These are phyloP conservation scores for Theodoxus fluviatilis DNA, from an alignment of 2,888 invertebrate genomes.

Conservation along the genomic window DNA sequence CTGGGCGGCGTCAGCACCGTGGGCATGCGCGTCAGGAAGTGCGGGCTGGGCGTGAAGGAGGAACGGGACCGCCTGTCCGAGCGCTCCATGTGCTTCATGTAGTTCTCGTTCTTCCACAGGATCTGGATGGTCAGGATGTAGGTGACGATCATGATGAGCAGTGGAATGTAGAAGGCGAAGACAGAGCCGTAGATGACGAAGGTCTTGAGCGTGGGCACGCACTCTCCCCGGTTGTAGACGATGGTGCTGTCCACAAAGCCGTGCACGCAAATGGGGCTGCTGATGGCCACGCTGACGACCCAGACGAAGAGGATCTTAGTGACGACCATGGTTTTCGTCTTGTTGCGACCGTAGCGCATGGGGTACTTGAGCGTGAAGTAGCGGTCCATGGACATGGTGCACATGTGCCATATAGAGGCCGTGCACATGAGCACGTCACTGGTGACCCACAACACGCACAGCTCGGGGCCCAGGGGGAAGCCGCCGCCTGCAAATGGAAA, in stretches of 20 bases:
- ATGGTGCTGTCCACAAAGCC: slow-evolving; percentile 53
- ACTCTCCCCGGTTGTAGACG: slow-evolving; percentile 51
- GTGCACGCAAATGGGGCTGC: slow-evolving; percentile 65
- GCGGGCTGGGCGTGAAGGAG: neutral
- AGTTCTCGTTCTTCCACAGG: slow-evolving; percentile 76
- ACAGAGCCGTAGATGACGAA: slow-evolving; percentile 84
- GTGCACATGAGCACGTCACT: slow-evolving; percentile 73
- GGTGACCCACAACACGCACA: slow-evolving; percentile 75
- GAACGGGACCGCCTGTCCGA: slow-evolving; percentile 37
- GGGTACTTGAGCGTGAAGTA: slow-evolving; percentile 90
- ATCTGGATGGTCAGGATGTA: slow-evolving; percentile 89
- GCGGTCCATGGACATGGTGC: slow-evolving; percentile 72
- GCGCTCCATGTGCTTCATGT: slow-evolving; percentile 49
- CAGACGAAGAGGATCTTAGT: slow-evolving; percentile 93
- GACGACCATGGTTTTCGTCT: slow-evolving; percentile 61
- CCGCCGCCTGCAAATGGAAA: slow-evolving; percentile 72
- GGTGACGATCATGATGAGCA: slow-evolving; percentile 91
- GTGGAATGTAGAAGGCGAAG: slow-evolving; percentile 93
- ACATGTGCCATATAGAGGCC: slow-evolving; percentile 71
- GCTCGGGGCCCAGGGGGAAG: slow-evolving; percentile 78
- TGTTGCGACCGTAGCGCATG: slow-evolving; percentile 73
- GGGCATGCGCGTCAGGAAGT: neutral
- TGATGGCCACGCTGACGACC: slow-evolving; percentile 77
- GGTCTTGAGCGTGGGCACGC: slow-evolving; percentile 52
- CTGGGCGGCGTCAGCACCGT: neutral